Evolutionary conservation across 2,113 vertebrate genomes (phyloP).

Genomic region (Pteruthius melanotis): DNA sequence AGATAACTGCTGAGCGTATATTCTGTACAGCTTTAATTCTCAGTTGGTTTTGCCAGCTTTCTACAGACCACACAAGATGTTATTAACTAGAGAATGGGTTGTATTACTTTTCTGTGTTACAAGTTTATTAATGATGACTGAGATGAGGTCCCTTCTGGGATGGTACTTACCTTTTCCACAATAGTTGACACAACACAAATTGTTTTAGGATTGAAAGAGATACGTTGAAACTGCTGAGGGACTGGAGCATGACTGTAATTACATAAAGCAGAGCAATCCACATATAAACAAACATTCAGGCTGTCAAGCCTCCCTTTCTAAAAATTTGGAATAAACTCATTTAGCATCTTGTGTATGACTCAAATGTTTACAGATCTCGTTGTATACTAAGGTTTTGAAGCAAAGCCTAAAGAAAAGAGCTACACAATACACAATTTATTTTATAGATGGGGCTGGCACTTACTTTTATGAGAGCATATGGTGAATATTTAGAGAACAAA

Average conservation of each 20-base stretch:
- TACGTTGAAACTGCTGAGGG: not conserved
- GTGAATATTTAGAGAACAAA: slow-evolving; percentile 42
- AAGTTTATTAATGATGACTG: not conserved
- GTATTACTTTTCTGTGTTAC: not conserved
- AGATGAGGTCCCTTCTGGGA: not conserved
- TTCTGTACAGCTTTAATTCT: not conserved
- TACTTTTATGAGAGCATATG: slow-evolving; percentile 28
- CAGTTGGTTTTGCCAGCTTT: not conserved
- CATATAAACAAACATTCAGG: not conserved
- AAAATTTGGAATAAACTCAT: not conserved
- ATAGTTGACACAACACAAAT: not conserved
- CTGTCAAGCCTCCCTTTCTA: not conserved
- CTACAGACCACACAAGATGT: not conserved
- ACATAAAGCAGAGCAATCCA: not conserved
- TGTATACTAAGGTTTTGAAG: not conserved
- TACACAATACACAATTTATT: not conserved
- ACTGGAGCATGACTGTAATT: not conserved
- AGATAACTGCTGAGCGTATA: not conserved
- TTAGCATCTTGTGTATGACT: not conserved
- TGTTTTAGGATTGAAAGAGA: not conserved
- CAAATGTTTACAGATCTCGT: slow-evolving; percentile 6
- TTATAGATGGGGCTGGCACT: not conserved
- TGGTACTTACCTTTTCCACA: not conserved
- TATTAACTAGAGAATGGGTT: not conserved
- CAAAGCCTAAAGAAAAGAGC: slow-evolving; percentile 2